phyloP scores from a whole-genome alignment of 2,797 vertebrate species.

The Streptopelia turtur region DNA sequence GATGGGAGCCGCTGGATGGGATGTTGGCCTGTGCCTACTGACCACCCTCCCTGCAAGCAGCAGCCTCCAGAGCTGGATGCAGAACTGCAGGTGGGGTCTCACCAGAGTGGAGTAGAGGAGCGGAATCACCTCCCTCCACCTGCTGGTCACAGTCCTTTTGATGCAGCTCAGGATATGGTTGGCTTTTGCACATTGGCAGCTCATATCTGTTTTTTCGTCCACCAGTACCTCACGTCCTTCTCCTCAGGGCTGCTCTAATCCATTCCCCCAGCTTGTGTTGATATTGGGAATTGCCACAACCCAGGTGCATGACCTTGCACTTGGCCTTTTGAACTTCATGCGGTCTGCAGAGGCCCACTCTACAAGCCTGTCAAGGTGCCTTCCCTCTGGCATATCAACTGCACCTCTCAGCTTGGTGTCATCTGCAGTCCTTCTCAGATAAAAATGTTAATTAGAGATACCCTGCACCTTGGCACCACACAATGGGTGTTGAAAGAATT shows the following conservation, averaged over 20 bases:
- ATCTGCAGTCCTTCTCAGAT: not conserved
- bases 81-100: not conserved
- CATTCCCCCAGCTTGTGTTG: not conserved
- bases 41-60: no score
- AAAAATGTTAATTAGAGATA: not conserved
- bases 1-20: no score
- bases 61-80: not conserved
- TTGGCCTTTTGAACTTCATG: not conserved
- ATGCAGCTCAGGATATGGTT: not conserved
- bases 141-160: not conserved
- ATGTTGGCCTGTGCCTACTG: no score
- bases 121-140: not conserved
- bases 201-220: not conserved
- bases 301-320: not conserved
- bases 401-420: not conserved
- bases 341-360: not conserved
- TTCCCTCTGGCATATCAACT: not conserved
- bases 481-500: not conserved
- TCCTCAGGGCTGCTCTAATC: not conserved
- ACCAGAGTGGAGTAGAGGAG: not conserved
- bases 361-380: not conserved
- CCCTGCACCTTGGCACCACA: fast-evolving
- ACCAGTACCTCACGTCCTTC: not conserved
- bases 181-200: not conserved
- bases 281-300: not conserved